phyloP scores from a whole-genome alignment of 2,113 vertebrate genomes.

The Natator depressus region DNA sequence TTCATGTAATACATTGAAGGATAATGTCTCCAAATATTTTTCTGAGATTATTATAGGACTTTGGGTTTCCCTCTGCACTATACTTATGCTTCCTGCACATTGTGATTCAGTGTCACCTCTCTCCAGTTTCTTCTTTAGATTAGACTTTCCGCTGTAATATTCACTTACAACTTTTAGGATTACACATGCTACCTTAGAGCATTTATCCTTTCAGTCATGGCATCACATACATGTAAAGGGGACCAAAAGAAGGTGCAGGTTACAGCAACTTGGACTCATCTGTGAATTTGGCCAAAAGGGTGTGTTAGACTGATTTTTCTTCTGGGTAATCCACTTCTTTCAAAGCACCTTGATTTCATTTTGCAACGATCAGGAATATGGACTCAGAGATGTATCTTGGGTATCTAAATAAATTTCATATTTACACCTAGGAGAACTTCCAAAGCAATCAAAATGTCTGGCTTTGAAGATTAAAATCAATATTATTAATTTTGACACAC shows the following conservation, averaged over 20 bases:
- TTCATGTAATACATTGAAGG: slow-evolving; percentile 30
- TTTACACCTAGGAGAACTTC: background rate
- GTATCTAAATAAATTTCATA: background rate
- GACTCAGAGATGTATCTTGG: background rate
- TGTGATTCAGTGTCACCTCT: background rate
- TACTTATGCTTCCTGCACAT: slow-evolving; percentile 4
- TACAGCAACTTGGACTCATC: background rate
- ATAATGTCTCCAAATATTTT: slow-evolving; percentile 31
- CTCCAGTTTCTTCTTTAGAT: background rate
- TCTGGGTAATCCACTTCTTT: background rate
- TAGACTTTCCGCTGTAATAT: background rate
- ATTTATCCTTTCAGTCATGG: background rate
- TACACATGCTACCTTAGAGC: background rate
- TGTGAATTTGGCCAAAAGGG: background rate
- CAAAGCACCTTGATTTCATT: background rate
- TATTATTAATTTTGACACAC: background rate
- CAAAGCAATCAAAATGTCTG: background rate
- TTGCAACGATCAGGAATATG: background rate
- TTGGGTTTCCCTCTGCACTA: background rate
- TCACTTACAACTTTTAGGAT: background rate
- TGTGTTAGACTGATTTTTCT: background rate
- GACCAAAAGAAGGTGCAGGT: background rate
- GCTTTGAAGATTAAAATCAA: background rate
- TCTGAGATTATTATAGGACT: slow-evolving; percentile 34
- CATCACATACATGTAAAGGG: background rate